A percentile compares a stretch with the other conserved stretches of the same genome.
phyloP scores from a whole-genome alignment of 2,888 invertebrate species.

The Caenorhabditis imperialis region DNA sequence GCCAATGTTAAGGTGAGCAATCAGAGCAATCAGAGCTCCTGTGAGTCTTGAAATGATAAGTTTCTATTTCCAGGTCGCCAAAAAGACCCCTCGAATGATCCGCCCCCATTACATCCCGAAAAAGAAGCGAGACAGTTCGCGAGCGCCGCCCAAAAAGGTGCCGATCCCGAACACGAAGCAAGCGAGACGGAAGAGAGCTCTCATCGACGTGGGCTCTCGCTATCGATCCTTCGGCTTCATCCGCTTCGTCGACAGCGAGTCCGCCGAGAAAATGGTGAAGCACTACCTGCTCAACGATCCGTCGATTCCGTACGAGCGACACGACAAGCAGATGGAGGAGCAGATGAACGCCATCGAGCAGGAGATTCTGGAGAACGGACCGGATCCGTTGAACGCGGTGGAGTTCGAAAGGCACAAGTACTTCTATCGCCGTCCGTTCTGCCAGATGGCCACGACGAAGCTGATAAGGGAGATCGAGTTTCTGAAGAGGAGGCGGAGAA shows the following conservation, averaged over 20 bases:
- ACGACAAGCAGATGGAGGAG: neutral
- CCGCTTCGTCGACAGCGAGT: constrained; percentile 34
- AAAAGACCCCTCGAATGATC: constrained; percentile 11
- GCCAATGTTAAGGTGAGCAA: constrained; percentile 3
- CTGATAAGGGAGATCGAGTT: constrained; percentile 30
- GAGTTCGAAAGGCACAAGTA: constrained; percentile 1
- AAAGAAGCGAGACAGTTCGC: neutral
- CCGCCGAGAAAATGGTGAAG: constrained; percentile 26
- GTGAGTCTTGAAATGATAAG: too few species aligned
- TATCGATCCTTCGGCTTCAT: constrained; percentile 40
- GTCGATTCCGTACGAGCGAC: constrained; percentile 7
- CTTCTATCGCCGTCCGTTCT: neutral
- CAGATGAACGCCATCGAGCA: neutral
- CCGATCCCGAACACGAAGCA: constrained; percentile 1
- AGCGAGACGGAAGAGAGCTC: constrained; percentile 9
- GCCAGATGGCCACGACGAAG: constrained; percentile 12
- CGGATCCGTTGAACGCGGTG: constrained; percentile 12
- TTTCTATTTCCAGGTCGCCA: neutral
- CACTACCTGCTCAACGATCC: constrained; percentile 42
- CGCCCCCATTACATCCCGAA: constrained; percentile 6
- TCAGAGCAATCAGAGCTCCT: too few species aligned
- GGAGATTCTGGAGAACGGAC: constrained; percentile 10
- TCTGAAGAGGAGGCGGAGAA: constrained; percentile 14
- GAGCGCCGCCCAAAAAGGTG: neutral
- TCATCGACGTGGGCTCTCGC: constrained; percentile 43